Evolutionary conservation across 2,888 invertebrate genomes (phyloP).

Genomic region (Apamea anceps): DNA sequence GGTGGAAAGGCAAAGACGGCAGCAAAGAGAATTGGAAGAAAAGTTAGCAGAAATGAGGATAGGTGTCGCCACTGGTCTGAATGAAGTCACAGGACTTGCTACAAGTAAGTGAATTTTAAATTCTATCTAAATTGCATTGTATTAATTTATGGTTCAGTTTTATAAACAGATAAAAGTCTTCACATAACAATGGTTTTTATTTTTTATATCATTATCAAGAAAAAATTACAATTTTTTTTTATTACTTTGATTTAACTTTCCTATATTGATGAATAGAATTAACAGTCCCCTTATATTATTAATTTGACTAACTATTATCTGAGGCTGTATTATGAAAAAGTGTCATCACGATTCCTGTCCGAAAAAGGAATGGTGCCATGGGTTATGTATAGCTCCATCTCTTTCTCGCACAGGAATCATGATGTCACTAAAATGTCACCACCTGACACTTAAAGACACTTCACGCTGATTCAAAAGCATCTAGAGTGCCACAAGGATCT

Average conservation of each 20-base stretch:
- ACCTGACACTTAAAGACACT: neutral
- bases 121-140: neutral
- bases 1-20: slow-evolving; percentile 92
- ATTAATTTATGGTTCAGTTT: neutral
- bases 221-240: neutral
- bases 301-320: no score
- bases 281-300: no score
- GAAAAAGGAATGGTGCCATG: no score
- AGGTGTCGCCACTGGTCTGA: slow-evolving; percentile 86
- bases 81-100: slow-evolving; percentile 88
- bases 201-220: slow-evolving; percentile 9
- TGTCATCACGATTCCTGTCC: no score
- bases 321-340: no score
- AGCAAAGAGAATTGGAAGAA: slow-evolving; percentile 88
- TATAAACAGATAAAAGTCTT: slow-evolving; percentile 5
- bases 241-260: slow-evolving; percentile 6
- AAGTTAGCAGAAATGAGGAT: slow-evolving; percentile 90
- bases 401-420: no score
- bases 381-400: no score
- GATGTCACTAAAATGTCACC: no score
- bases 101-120: slow-evolving; percentile 77
- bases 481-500: no score
- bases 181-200: neutral
- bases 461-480: neutral
- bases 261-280: neutral